Base-by-base conservation (phyloP, 2,888 invertebrate species). In the Leptinotarsa tumamoca region DNA sequence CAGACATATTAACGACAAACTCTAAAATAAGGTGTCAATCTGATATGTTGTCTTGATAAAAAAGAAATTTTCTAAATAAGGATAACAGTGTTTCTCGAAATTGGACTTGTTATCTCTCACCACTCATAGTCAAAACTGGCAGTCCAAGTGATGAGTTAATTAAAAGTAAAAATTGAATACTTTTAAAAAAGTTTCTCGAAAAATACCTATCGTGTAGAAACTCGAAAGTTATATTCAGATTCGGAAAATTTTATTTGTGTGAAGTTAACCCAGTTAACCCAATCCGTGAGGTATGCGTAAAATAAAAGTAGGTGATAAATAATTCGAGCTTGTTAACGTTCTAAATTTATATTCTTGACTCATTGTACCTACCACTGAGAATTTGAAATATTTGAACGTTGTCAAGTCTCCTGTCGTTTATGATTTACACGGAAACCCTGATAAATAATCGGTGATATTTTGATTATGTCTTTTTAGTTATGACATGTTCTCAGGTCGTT, bases 281-380 rank as follows among this genome's bases (percentile, higher is more conserved):
- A 58, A 58, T 27, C 21, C 23, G 23, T 21, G 23, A 58, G 27
- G 58, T 58, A 15, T 27, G 23, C 14, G 58, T 58, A 23, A 58
- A 58, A 58, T 58, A 58, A 58, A 58, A 58, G 23, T 58, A 58
- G 58, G 23, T 58, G 21, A 58, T 58, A 27, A 58, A 58, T 58
- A 23, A 58, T 5, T 21, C 15, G 21, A 58, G 58, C 58, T 58
- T 58, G 58, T 58, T 58, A 14, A 58, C 58, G 58, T 17, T 58
- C 58, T 58, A 58, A 58, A 58, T 58, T 58, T 21, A 58, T 23
- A 23, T 23, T 10, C 13, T 23, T 23, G 23, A 58, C 27, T 58
- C 58, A 58, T 58, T 27, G 58, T 58, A 18, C 3, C 43, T 43
- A 43, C 27, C 27, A 23, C 58, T 2, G 58, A 23, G 58, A 58